phyloP scores from a whole-genome alignment of 2,113 vertebrate genomes.

The Bucco capensis region DNA sequence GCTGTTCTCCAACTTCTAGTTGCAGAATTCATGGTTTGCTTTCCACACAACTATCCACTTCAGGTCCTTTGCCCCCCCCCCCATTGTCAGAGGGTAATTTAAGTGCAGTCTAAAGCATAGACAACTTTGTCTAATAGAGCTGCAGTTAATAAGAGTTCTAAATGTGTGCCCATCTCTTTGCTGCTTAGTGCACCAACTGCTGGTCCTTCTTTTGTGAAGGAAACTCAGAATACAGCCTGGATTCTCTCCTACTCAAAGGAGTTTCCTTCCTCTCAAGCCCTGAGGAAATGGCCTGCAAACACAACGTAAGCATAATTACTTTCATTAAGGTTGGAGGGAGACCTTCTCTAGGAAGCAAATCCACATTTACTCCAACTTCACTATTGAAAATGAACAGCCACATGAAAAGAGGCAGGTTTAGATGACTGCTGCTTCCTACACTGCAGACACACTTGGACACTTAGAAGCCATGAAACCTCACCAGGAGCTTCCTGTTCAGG shows the following conservation, averaged over 20 bases:
- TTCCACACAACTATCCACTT: background rate
- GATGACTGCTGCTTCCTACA: background rate
- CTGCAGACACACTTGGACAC: background rate
- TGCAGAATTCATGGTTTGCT: background rate
- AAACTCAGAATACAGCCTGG: background rate
- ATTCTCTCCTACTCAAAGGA: background rate
- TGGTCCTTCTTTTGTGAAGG: background rate
- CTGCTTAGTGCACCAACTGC: background rate
- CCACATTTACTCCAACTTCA: background rate
- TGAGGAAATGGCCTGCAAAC: background rate
- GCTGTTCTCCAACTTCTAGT: background rate
- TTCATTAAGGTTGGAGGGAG: background rate
- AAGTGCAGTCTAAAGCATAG: background rate
- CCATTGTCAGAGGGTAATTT: fast-evolving
- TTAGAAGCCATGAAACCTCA: background rate
- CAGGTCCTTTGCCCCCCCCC: background rate
- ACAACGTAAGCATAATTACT: background rate
- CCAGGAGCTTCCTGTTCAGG: background rate
- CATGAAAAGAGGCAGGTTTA: background rate
- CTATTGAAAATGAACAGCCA: fast-evolving
- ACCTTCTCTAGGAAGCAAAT: background rate
- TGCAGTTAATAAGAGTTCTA: background rate
- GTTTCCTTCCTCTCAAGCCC: conserved; percentile 34
- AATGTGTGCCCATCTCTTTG: background rate
- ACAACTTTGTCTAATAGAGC: background rate